These are phyloP conservation scores for Cantharis lateralis DNA, from an alignment of 2,888 invertebrate species.

Conservation along the genomic window DNA sequence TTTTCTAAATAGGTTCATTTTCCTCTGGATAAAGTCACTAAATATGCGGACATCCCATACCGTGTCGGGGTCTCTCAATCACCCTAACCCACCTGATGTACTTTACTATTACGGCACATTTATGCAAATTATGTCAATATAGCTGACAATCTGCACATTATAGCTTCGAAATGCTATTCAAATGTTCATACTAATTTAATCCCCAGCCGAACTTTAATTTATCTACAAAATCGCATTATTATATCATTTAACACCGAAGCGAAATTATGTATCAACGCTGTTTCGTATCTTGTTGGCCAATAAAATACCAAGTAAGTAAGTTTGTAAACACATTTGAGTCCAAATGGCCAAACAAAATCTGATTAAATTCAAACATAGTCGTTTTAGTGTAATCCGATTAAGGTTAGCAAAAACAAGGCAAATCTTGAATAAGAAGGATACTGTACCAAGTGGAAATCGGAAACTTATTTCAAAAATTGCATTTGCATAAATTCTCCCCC, in stretches of 20 bases:
- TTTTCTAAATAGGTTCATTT: conserved; percentile 9
- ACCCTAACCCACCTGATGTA: conserved; percentile 52
- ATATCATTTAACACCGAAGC: not conserved
- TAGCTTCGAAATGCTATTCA: conserved; percentile 14
- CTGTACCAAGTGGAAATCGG: not conserved
- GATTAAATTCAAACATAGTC: not conserved
- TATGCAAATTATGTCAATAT: conserved; percentile 52
- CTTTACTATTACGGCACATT: conserved; percentile 50
- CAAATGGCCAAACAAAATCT: not conserved
- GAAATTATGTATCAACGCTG: not conserved
- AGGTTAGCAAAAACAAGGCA: not conserved
- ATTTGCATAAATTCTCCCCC: not conserved
- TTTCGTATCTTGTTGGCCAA: not conserved
- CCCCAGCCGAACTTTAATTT: not conserved
- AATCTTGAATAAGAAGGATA: not conserved
- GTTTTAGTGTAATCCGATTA: not conserved
- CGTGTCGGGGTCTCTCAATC: conserved; percentile 53
- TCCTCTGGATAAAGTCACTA: conserved; percentile 16
- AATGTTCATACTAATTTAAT: conserved; percentile 7
- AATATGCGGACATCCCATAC: conserved; percentile 52
- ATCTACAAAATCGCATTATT: not conserved
- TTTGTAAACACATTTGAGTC: not conserved
- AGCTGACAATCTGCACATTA: conserved; percentile 34
- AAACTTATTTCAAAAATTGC: not conserved
- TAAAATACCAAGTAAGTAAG: not conserved